Evolutionary conservation across 2,113 vertebrate species (phyloP), one percentile per base, ranked within the genome.

Genomic region (Lycaon pictus): DNA sequence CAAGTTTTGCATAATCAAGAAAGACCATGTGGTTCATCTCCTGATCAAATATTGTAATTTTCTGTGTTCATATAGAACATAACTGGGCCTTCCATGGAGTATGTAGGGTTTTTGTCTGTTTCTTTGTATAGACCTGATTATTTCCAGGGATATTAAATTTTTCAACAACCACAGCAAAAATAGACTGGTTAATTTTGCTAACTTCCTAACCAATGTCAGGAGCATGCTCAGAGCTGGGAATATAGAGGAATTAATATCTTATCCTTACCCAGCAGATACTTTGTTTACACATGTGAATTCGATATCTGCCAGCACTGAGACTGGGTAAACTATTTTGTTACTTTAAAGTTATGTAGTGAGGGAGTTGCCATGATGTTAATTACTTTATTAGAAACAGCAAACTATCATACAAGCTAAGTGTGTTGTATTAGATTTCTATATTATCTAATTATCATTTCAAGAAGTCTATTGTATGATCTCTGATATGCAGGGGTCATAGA

Each of bases 371-470:
- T 60, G 27, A 80, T 17, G 2, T 27, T 43, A 95, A 71, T 71
- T 48, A 32, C 10, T 48, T 71, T n/a, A 29, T 92, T 89, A 90
- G 32, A 84, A 88, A 62, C 69, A 72, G 16, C 12, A 27, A 74
- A 16, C 7, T n/a, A 29, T 82, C 19, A 19, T 88, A 43, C 7
- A 81, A 79, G 22, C 4, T 82, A 43, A 67, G 81, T 35, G 63
- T 72, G 0, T 27, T 90, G 8, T 62, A 72, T 63, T 20, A 88
- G 4, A 80, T 0, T 25, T 86, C 20, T 5, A 63, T 80, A 17
- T 37, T 56, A 86, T n/a, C 1, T 58, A 51, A 69, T 76, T 84
- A 92, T 84, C 90, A 92, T 56, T 93, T 94, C 55, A 58, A 67
- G 48, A 97, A 58, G 11, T 0, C 74, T 58, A 48, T 37, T 72